A percentile compares a stretch with the other conserved stretches of the same genome.
phyloP scores from a whole-genome alignment of 1,140 invertebrate genomes.

The Drosophila parvula region DNA sequence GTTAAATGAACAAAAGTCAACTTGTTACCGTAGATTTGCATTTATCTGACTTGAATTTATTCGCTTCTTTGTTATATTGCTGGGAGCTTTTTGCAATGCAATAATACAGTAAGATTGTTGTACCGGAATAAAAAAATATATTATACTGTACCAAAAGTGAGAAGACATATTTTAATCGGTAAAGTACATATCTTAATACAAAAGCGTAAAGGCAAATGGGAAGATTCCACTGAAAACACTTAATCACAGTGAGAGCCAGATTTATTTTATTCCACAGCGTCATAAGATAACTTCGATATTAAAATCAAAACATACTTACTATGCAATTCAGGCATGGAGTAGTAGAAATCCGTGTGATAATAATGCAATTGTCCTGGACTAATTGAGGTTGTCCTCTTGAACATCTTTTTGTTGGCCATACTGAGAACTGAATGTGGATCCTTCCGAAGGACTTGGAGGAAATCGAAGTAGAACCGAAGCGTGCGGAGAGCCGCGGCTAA shows the following conservation, averaged over 20 bases:
- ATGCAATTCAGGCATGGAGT: slow-evolving; percentile 74
- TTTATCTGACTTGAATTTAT: too few species aligned
- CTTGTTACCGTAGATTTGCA: too few species aligned
- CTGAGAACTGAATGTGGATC: slow-evolving; percentile 1
- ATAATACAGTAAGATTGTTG: too few species aligned
- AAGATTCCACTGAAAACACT: background rate
- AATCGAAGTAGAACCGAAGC: slow-evolving; percentile 32
- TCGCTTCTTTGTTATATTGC: too few species aligned
- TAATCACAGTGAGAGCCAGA: background rate
- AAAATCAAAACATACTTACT: slow-evolving; percentile 52
- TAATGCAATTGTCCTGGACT: slow-evolving; percentile 72
- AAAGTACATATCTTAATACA: background rate
- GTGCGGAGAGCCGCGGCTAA: slow-evolving; percentile 42
- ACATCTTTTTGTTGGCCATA: slow-evolving; percentile 49
- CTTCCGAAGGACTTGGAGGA: background rate
- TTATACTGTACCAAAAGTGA: slow-evolving; percentile 7
- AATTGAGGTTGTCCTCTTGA: slow-evolving; percentile 50
- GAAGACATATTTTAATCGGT: slow-evolving; percentile 8
- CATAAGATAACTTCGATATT: background rate
- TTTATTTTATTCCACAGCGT: background rate
- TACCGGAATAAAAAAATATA: too few species aligned
- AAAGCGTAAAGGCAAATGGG: background rate
- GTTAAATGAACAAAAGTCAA: background rate
- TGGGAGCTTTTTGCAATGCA: too few species aligned
- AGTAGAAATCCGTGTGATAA: slow-evolving; percentile 80